A percentile compares a stretch with the other conserved stretches of the same genome.
phyloP scores from a whole-genome alignment of 2,797 vertebrate species.

The Rhinichthys osculus region DNA sequence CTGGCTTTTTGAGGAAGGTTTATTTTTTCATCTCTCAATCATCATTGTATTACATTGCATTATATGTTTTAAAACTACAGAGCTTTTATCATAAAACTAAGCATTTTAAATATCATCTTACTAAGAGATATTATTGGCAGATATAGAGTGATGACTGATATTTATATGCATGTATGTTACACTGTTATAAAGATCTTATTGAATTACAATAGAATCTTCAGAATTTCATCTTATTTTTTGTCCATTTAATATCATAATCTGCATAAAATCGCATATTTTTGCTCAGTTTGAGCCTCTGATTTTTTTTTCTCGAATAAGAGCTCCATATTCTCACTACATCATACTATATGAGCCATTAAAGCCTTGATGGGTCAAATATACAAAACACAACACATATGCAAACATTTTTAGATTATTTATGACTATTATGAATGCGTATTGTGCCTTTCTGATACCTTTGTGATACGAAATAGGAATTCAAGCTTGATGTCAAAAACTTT shows the following conservation, averaged over 20 bases:
- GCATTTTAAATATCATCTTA: too few relatives aligned
- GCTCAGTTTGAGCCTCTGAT: too few relatives aligned
- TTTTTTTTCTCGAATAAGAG: not conserved
- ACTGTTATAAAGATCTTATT: not conserved
- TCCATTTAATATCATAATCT: not conserved
- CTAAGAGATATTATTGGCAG: not conserved
- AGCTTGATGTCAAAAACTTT: not conserved
- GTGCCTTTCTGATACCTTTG: not conserved
- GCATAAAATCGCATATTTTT: too few relatives aligned
- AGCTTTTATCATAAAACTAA: not conserved
- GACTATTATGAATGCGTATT: not conserved
- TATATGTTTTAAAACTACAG: not conserved
- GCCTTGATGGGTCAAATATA: not conserved
- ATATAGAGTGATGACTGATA: not conserved
- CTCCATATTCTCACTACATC: not conserved
- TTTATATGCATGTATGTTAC: too few relatives aligned
- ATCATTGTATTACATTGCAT: too few relatives aligned
- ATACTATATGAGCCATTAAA: not conserved
- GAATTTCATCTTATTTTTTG: not conserved
- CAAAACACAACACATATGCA: not conserved
- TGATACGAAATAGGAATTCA: not conserved
- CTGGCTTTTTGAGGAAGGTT: not conserved
- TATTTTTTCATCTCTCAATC: not conserved
- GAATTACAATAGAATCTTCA: not conserved
- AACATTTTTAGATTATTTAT: not conserved